A percentile compares a stretch with the other conserved stretches of the same genome.
phyloP scores from a whole-genome alignment of 2,797 vertebrate species.

The Melanitta fusca region DNA sequence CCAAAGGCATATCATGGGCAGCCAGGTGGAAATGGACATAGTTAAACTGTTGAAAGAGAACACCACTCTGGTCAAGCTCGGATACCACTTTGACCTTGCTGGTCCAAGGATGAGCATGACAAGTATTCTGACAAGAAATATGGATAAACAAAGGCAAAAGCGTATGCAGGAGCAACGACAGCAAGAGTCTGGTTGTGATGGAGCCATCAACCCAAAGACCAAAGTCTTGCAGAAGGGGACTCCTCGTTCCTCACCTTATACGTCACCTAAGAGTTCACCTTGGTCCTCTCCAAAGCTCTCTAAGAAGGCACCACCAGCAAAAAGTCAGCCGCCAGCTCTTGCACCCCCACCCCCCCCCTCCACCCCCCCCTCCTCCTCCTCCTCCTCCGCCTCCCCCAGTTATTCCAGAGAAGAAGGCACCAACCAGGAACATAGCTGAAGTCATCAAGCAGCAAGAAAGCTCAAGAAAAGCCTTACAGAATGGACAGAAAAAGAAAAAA shows the following conservation, averaged over 20 bases:
- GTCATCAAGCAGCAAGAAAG: constrained; percentile 93
- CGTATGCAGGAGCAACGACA: constrained; percentile 90
- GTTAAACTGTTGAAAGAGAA: constrained; percentile 94
- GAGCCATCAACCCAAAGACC: constrained; percentile 82
- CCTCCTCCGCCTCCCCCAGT: constrained; percentile 78
- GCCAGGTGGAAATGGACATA: constrained; percentile 98
- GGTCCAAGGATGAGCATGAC: constrained; percentile 98
- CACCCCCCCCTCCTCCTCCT: constrained; percentile 77
- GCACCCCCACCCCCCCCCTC: constrained; percentile 79
- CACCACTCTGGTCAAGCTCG: constrained; percentile 90
- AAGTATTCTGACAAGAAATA: constrained; percentile 94
- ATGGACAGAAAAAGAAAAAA: constrained; percentile 85
- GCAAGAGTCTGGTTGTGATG: constrained; percentile 75
- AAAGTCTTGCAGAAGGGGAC: constrained; percentile 87
- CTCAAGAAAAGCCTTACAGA: constrained; percentile 78
- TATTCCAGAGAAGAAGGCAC: constrained; percentile 82
- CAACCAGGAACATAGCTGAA: constrained; percentile 93
- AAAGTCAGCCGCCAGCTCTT: constrained; percentile 74
- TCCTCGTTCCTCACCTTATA: constrained; percentile 86
- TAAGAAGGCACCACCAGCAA: constrained; percentile 76
- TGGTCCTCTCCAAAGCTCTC: constrained; percentile 91
- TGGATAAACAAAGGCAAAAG: constrained; percentile 95
- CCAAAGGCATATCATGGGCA: constrained; percentile 93
- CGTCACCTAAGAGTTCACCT: constrained; percentile 89
- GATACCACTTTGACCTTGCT: constrained; percentile 96